phyloP scores from a whole-genome alignment of 2,113 vertebrate genomes.

The Ursus arctos region DNA sequence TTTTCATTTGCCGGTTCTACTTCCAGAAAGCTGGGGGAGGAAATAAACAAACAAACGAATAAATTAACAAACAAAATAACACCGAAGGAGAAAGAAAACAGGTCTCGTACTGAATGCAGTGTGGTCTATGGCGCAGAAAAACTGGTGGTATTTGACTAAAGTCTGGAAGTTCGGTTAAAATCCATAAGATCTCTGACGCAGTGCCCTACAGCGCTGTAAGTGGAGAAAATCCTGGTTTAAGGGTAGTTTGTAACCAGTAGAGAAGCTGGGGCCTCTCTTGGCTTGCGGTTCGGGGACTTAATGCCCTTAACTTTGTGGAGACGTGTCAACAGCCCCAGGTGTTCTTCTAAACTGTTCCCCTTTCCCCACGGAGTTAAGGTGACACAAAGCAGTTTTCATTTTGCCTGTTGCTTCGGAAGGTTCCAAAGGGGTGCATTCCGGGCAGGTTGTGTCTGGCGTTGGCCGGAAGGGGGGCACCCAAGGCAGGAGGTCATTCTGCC shows the following conservation, averaged over 20 bases:
- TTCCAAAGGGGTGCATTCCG: background rate
- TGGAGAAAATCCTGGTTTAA: background rate
- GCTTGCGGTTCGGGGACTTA: background rate
- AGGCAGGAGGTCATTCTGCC: background rate
- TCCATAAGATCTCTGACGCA: background rate
- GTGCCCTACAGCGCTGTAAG: background rate
- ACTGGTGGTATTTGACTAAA: background rate
- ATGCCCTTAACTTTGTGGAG: background rate
- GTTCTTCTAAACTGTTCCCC: background rate
- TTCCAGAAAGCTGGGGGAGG: background rate
- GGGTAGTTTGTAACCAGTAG: background rate
- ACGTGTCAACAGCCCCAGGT: background rate
- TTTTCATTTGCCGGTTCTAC: background rate
- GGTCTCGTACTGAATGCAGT: background rate
- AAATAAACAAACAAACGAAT: background rate
- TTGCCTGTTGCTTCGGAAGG: conserved; percentile 43
- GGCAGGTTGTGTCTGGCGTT: fast-evolving
- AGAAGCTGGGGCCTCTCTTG: background rate
- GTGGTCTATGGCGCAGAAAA: background rate
- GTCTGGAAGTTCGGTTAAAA: background rate
- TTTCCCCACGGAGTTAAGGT: background rate
- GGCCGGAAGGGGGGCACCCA: background rate
- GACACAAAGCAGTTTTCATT: background rate
- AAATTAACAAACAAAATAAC: background rate
- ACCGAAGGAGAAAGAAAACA: background rate